These are phyloP conservation scores for Hydra vulgaris DNA, from an alignment of 30 jellyfish, hydroid and myxozoan species.

Conservation along the genomic window DNA sequence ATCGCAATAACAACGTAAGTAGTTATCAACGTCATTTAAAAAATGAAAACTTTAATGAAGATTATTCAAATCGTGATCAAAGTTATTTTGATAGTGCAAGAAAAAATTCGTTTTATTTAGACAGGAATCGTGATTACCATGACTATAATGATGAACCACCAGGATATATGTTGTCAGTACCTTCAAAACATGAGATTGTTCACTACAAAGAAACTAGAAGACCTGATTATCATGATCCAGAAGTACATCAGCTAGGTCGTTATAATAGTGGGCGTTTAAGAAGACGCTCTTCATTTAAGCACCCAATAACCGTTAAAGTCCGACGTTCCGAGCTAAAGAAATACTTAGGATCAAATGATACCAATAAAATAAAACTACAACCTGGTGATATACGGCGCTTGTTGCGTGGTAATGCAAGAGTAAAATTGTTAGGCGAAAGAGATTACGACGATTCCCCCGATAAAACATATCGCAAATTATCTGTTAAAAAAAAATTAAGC, in stretches of 20 bases:
- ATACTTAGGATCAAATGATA: conserved; percentile 1
- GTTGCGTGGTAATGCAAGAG: conserved; percentile 6
- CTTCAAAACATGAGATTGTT: not conserved
- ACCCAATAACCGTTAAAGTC: conserved; percentile 17
- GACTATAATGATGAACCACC: not conserved
- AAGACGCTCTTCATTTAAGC: not conserved
- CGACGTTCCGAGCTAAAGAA: conserved; percentile 23
- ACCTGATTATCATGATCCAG: not conserved
- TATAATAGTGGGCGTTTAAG: not conserved
- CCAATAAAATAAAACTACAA: conserved; percentile 2
- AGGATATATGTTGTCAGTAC: not conserved
- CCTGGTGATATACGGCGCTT: conserved; percentile 9
- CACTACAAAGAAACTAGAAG: not conserved
- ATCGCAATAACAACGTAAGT: not conserved
- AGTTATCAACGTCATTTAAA: not conserved
- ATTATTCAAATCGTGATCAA: not conserved
- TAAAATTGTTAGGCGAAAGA: not conserved
- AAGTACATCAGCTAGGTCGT: not conserved
- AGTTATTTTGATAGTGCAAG: not conserved
- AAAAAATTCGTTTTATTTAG: no score
- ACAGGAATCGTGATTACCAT: not conserved
- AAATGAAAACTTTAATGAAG: not conserved
- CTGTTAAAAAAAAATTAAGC: not conserved
- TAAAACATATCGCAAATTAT: not conserved
- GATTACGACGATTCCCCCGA: not conserved